Base-by-base conservation (phyloP, 2,797 vertebrate genomes). In the Knipowitschia caucasica region DNA sequence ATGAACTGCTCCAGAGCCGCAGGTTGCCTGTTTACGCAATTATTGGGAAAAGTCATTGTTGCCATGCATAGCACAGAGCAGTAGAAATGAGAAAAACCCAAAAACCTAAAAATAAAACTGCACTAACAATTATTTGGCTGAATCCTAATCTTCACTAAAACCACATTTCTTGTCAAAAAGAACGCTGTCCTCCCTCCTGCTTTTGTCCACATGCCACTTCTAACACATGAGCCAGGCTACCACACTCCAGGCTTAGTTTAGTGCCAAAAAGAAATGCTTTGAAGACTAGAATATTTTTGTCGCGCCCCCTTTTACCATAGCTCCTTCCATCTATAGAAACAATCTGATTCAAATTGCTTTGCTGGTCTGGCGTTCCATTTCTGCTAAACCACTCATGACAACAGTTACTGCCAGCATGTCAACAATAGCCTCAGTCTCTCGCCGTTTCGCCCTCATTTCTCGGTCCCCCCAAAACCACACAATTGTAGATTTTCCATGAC, bases 301-400 rank as follows among this genome's bases (percentile, higher is more conserved):
- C 62, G 27, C 53, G 52, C 30, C 38, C 67, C 58, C 51, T 25
- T 43, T 52, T 53, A 24, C 46, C 55, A n/a, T n/a, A n/a, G n/a
- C 54, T 53, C 50, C 34, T 64, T 50, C 44, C 64, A 53, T 54
- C 53, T 72, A 75, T 71, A 76, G 40, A 67, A 39, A 72, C 74
- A 71, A 78, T 80, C 75, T 62, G 43, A 73, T 81, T 80, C 66
- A 78, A 88, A 88, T 80, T 67, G 67, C 69, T 77, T 65, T 21
- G 50, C 71, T 86, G 82, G 77, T 77, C 68, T 77, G 55, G 50
- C 62, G 81, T 67, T 80, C 67, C 67, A 77, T 59, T 60, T 81
- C 86, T 89, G 85, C 69, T 71, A 85, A 87, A 89, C 77, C 73
- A 39, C 73, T 88, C 78, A 83, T 79, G 75, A 85, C 77, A 84